Evolutionary conservation across 2,113 vertebrate species (phyloP), one percentile per base, ranked within the genome.

Genomic region (Butorides virescens): DNA sequence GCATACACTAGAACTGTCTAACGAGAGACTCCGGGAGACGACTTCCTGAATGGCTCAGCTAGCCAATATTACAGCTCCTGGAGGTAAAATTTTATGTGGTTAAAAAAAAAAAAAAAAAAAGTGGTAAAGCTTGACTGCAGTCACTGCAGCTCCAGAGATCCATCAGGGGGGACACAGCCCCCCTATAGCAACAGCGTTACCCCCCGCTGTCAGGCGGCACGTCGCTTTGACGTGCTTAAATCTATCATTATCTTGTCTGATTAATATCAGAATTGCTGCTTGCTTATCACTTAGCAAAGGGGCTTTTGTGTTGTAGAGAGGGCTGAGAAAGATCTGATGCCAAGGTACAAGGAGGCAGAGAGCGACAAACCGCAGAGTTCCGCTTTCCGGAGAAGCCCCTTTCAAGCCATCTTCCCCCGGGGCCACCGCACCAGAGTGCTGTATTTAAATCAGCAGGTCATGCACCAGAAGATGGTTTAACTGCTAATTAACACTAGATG

Each of bases 401-500:
- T 97, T 95, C 73, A 96, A 96, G 88, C 93, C 91, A 66, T 86
- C 77, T 94, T 87, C 74, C 93, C 92, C 30, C 39, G 65, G 81
- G 85, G 78, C 93, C 62, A 91, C 92, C 36, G 58, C 88, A 97
- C 90, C 91, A 93, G 85, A 97, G 96, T 15, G 52, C 81, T 92
- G 83, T 71, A 96, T 85, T 97, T 96, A 97, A 97, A 98, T 95
- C 97, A 97, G 95, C 89, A 93, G 95, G 93, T 97, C 96, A 50
- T 83, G 77, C 88, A 74, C 88, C 74, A 96, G 93, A 97, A 93
- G 86, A 93, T 68, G 77, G 87, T 89, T 97, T 96, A 97, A 97
- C 93, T 97, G 86, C 93, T 98, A 97, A 98, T 98, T 98, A 97
- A 97, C 95, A 94, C 79, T 94, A 52, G 88, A 97, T 95, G 89